phyloP scores from a whole-genome alignment of 2,113 vertebrate species.

The Strix uralensis region DNA sequence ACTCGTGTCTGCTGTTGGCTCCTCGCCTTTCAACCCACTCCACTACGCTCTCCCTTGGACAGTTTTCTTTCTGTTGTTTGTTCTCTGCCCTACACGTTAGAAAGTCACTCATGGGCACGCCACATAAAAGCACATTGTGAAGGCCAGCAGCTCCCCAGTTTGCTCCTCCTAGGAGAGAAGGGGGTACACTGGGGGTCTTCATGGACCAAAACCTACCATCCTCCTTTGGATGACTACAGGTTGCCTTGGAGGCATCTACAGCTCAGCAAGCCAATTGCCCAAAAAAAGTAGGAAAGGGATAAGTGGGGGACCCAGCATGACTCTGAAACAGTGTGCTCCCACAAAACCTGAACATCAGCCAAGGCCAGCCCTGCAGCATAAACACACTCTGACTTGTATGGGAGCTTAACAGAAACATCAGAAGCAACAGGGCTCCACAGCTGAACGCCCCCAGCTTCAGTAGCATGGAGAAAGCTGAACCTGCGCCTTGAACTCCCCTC shows the following conservation, averaged over 20 bases:
- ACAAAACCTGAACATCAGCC: background rate
- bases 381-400: background rate
- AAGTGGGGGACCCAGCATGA: background rate
- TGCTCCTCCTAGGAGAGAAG: background rate
- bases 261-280: background rate
- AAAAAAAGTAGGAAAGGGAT: background rate
- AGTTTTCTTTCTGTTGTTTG: conserved; percentile 21
- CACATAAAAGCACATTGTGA: background rate
- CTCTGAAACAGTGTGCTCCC: background rate
- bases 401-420: background rate
- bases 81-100: conserved; percentile 33
- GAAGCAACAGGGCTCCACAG: background rate
- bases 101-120: background rate
- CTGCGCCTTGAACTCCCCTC: background rate
- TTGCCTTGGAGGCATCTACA: background rate
- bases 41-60: background rate
- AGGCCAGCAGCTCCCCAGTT: background rate
- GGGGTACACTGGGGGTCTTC: background rate
- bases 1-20: background rate
- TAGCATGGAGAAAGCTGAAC: background rate
- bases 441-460: background rate
- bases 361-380: background rate
- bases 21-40: conserved; percentile 1
- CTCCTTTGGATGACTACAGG: background rate
- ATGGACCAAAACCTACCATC: background rate